phyloP scores from a whole-genome alignment of 2,888 invertebrate genomes.

The Orthosia incerta region DNA sequence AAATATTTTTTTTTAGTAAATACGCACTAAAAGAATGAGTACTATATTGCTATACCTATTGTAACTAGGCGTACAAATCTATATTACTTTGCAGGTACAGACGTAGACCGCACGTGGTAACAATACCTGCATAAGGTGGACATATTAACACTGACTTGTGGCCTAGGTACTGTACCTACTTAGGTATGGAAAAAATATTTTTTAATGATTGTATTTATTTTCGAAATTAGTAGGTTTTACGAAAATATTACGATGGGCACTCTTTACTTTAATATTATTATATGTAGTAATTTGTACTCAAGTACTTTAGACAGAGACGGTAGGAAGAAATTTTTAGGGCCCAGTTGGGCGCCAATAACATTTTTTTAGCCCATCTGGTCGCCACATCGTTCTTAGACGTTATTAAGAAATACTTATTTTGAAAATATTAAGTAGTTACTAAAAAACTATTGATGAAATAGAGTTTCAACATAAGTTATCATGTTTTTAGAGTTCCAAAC shows the following conservation, averaged over 20 bases:
- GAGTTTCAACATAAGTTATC: background rate
- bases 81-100: background rate
- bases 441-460: background rate
- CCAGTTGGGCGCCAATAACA: conserved; percentile 8
- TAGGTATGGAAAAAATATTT: no score
- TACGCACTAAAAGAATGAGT: background rate
- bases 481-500: background rate
- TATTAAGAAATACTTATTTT: background rate
- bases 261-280: no score
- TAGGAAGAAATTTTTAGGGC: conserved; percentile 1
- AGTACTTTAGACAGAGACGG: no score
- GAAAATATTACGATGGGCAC: no score
- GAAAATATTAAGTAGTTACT: background rate
- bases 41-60: background rate
- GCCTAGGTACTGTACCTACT: no score
- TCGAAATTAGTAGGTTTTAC: no score
- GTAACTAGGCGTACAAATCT: background rate
- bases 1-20: background rate
- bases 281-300: no score
- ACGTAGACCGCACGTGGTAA: no score
- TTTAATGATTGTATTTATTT: no score
- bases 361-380: background rate
- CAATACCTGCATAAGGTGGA: no score
- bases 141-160: no score
- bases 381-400: background rate